These are phyloP conservation scores for Agelaius phoeniceus DNA, from an alignment of 2,113 vertebrate species.

Conservation along the genomic window DNA sequence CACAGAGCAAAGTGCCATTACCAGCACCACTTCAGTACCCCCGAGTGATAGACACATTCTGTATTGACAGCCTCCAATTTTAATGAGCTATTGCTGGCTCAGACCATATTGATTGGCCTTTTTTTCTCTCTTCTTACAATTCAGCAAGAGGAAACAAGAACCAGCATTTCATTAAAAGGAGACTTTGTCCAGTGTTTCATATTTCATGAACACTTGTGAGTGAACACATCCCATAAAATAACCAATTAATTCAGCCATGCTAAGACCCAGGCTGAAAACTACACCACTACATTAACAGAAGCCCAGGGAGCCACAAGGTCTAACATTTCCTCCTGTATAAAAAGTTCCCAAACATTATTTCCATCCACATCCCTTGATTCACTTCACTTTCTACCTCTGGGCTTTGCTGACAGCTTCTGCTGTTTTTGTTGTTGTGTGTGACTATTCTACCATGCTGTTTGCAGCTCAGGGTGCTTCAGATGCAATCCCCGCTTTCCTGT, in stretches of 20 bases:
- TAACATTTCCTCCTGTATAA: not conserved
- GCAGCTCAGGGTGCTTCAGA: not conserved
- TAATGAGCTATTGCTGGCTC: slow-evolving; percentile 67
- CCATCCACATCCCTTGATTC: slow-evolving; percentile 5
- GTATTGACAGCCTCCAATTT: slow-evolving; percentile 59
- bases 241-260: slow-evolving; percentile 52
- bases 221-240: slow-evolving; percentile 41
- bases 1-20: slow-evolving; percentile 25
- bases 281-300: not conserved
- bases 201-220: slow-evolving; percentile 57
- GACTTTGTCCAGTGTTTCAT: slow-evolving; percentile 53
- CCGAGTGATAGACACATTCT: slow-evolving; percentile 20
- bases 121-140: not conserved
- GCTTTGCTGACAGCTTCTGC: slow-evolving; percentile 33
- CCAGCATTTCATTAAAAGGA: slow-evolving; percentile 59
- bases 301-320: not conserved
- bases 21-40: not conserved
- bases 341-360: not conserved
- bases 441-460: not conserved
- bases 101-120: slow-evolving; percentile 50
- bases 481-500: not conserved
- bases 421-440: not conserved
- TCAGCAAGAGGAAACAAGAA: slow-evolving; percentile 51
- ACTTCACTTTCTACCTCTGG: not conserved
- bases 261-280: not conserved